A percentile compares a stretch with the other conserved stretches of the same genome.
phyloP scores from a whole-genome alignment of 2,797 vertebrate genomes.

The Rhadinocentrus ornatus region DNA sequence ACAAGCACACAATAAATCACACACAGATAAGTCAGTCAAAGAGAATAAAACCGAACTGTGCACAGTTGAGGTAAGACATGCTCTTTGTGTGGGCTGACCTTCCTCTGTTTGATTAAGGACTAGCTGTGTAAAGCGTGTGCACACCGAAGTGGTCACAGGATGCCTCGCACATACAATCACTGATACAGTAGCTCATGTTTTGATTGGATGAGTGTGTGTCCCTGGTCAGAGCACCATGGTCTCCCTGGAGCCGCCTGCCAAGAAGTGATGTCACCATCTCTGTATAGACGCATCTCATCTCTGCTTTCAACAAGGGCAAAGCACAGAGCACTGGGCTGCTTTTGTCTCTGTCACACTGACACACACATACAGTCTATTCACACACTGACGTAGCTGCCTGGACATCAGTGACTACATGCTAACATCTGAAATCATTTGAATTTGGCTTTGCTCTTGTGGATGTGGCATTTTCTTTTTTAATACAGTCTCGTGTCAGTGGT shows the following conservation, averaged over 20 bases:
- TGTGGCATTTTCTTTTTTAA: not conserved
- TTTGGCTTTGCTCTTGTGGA: not conserved
- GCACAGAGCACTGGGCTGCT: constrained; percentile 38
- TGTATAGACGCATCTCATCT: constrained; percentile 68
- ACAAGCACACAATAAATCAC: not conserved
- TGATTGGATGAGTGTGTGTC: constrained; percentile 59
- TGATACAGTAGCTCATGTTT: constrained; percentile 39
- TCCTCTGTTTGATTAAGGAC: constrained; percentile 67
- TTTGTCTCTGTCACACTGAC: constrained; percentile 32
- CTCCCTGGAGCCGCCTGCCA: constrained; percentile 68
- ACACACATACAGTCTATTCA: constrained; percentile 16
- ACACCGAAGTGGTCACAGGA: constrained; percentile 56
- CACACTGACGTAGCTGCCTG: constrained; percentile 16
- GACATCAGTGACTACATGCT: not conserved
- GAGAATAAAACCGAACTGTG: not conserved
- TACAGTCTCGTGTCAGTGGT: too few relatives aligned
- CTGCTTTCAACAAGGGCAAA: constrained; percentile 64
- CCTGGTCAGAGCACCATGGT: constrained; percentile 48
- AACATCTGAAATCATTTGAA: constrained; percentile 10
- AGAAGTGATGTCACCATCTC: constrained; percentile 75
- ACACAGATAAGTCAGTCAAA: not conserved
- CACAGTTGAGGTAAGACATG: constrained; percentile 1
- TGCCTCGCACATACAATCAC: constrained; percentile 14
- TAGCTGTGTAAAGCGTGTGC: constrained; percentile 56
- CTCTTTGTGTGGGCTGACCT: constrained; percentile 47